These are phyloP conservation scores for Pangasius djambal DNA, from an alignment of 2,797 vertebrate genomes.

Conservation along the genomic window DNA sequence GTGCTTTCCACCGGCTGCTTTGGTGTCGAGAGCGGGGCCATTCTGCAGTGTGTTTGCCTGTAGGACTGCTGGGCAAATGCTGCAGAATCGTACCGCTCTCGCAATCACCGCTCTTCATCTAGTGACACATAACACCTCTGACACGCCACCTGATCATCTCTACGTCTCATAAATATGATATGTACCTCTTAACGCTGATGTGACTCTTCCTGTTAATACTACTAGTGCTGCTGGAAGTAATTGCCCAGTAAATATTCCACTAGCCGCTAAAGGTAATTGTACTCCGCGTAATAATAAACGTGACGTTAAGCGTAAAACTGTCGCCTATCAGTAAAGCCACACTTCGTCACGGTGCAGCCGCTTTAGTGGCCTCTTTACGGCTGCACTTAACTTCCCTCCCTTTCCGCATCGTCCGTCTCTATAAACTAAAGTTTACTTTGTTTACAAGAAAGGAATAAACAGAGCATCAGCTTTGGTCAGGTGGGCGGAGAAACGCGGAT, in stretches of 20 bases:
- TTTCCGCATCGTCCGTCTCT: neutral
- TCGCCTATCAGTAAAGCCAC: neutral
- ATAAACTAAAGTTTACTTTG: slow-evolving; percentile 41
- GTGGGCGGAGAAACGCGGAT: slow-evolving; percentile 14
- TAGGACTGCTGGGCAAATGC: slow-evolving; percentile 61
- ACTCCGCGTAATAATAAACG: neutral
- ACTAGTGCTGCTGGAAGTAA: slow-evolving; percentile 14
- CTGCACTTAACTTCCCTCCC: neutral
- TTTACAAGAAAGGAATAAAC: slow-evolving; percentile 32
- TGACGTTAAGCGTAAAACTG: slow-evolving; percentile 14
- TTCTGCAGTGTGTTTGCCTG: slow-evolving; percentile 61
- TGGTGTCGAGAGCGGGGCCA: slow-evolving; percentile 59
- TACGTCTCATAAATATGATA: slow-evolving; percentile 4
- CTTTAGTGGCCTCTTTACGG: slow-evolving; percentile 6
- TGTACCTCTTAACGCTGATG: neutral
- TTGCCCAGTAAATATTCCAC: slow-evolving; percentile 7
- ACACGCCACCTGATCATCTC: neutral
- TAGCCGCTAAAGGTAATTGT: neutral
- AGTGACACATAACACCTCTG: neutral
- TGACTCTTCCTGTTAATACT: neutral
- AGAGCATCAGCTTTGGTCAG: slow-evolving; percentile 5
- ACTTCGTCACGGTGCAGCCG: neutral
- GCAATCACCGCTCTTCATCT: slow-evolving; percentile 54
- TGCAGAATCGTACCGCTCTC: slow-evolving; percentile 62
- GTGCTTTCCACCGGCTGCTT: slow-evolving; percentile 41